phyloP scores from a whole-genome alignment of 2,888 invertebrate genomes.

The Fragum whitleyi region DNA sequence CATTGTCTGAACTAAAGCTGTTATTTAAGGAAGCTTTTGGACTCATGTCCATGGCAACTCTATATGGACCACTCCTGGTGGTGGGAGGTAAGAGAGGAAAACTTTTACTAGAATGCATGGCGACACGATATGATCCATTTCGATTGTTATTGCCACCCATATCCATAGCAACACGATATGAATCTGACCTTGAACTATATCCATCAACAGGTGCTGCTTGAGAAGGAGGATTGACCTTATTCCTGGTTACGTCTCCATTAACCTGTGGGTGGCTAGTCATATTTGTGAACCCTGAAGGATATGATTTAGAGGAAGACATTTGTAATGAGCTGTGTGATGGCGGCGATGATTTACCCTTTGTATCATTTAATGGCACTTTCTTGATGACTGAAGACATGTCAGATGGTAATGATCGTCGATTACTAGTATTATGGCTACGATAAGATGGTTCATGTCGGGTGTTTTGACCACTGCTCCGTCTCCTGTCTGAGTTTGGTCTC shows the following conservation, averaged over 20 bases:
- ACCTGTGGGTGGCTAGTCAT: neutral
- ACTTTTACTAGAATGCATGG: slow-evolving; percentile 68
- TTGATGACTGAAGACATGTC: slow-evolving; percentile 43
- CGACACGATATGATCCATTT: slow-evolving; percentile 65
- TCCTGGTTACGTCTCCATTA: neutral
- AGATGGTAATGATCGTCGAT: slow-evolving; percentile 54
- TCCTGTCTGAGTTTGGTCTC: slow-evolving; percentile 20
- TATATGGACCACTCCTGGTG: slow-evolving; percentile 60
- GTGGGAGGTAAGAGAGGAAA: slow-evolving; percentile 63
- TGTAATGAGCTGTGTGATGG: slow-evolving; percentile 22
- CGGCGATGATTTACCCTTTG: slow-evolving; percentile 18
- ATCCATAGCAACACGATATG: slow-evolving; percentile 76
- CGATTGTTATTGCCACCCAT: slow-evolving; percentile 49
- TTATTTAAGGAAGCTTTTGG: slow-evolving; percentile 49
- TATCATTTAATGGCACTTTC: slow-evolving; percentile 60
- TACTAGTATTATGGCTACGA: slow-evolving; percentile 47
- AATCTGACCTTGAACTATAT: slow-evolving; percentile 68
- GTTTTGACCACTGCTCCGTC: slow-evolving; percentile 48
- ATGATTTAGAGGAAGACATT: slow-evolving; percentile 65
- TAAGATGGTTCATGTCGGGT: slow-evolving; percentile 62
- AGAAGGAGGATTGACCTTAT: neutral
- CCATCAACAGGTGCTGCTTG: neutral
- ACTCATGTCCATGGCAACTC: slow-evolving; percentile 66
- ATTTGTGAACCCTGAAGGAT: slow-evolving; percentile 60
- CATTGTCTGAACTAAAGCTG: slow-evolving; percentile 39